Evolutionary conservation across 2,888 invertebrate species (phyloP), one percentile per base, ranked within the genome.

Genomic region (Aspidiotus destructor): DNA sequence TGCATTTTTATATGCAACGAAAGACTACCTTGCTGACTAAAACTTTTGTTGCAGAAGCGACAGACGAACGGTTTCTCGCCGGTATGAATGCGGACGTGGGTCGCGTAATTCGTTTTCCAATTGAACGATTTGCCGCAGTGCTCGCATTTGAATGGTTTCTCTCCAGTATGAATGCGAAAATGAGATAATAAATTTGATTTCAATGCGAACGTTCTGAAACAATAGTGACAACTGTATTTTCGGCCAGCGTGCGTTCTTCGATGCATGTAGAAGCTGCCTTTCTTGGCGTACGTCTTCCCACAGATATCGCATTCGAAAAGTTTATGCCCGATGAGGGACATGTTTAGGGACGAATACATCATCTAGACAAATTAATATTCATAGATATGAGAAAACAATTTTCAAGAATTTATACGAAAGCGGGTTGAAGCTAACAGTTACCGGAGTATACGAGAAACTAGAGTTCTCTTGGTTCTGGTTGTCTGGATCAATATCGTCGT

Each of bases 1-100:
- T 73, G 73, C 28, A 72, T 70, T 62, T 72, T 70, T 9, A 67
- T 67, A 60, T 73, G 73, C 11, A 70, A 62, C 42, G 71, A 71
- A 15, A 73, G 62, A 41, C 71, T 71, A 15, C 72, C 72, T 57
- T 69, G 71, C 54, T 71, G 71, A 2, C 71, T 71, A 40, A 73
- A 70, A 8, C 70, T 53, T 41, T 71, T 72, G 41, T 70, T 70
- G 57, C 73, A 73, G n/a, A 71, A 64, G 40, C 71, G 70, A 67
- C 72, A 73, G 10, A 70, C 62, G 69, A 70, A 72, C 10, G 70
- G 70, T 40, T 71, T 71, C 41, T 71, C 72, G 10, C 71, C 72
- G 8, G 71, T 69, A 57, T 73, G 73, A 48, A 71, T 70, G 61
- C 70, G 64, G 40, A 68, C 69, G 64, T 73, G 73, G 16, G 69